A percentile compares a stretch with the other conserved stretches of the same genome.
phyloP scores from a whole-genome alignment of 2,113 vertebrate genomes.

The Corythaeola cristata region DNA sequence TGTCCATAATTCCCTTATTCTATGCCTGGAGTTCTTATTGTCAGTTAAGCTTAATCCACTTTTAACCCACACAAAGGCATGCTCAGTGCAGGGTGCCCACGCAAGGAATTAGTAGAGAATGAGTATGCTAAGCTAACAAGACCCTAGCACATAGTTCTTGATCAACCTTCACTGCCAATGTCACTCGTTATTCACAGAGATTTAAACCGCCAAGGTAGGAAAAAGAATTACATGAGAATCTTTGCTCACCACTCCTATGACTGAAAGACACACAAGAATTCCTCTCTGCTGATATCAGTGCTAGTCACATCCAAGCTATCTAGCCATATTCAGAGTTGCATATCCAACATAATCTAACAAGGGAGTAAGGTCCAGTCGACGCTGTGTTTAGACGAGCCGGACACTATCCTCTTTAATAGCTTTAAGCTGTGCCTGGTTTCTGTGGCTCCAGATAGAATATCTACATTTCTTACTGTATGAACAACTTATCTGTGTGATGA shows the following conservation, averaged over 20 bases:
- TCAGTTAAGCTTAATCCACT: constrained; percentile 52
- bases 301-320: background rate
- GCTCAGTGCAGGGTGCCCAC: constrained; percentile 23
- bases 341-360: background rate
- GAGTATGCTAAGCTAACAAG: constrained; percentile 28
- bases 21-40: background rate
- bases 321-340: background rate
- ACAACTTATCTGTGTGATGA: background rate
- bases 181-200: background rate
- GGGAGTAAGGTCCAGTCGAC: background rate
- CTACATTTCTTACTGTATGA: background rate
- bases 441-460: background rate
- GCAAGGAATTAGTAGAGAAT: constrained; percentile 37
- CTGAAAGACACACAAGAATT: background rate
- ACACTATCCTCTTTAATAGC: background rate
- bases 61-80: constrained; percentile 46
- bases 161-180: background rate
- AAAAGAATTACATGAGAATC: background rate
- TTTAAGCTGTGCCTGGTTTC: background rate
- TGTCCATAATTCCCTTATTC: constrained; percentile 37
- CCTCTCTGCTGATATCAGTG: background rate
- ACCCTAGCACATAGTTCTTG: constrained; percentile 1
- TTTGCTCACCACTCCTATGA: background rate
- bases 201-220: background rate
- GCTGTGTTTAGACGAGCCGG: background rate